A percentile compares a stretch with the other conserved stretches of the same genome.
Conservation (phyloP, 2,113 vertebrate species). For the Psilopogon haemacephalus region DNA sequence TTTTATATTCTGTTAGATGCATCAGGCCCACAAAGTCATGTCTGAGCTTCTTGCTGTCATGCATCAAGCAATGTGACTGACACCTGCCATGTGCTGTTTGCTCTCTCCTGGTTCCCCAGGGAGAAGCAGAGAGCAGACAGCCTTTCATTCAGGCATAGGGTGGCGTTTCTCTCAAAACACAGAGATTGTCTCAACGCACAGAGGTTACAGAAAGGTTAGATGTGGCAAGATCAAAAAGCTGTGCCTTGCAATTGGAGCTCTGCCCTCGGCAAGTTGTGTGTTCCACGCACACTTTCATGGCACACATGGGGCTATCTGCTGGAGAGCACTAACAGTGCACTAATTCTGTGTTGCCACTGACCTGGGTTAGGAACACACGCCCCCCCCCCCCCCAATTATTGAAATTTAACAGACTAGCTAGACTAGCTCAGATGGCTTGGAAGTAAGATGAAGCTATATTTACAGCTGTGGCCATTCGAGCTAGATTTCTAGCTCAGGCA, state of each 20-base stretch:
- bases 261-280: not conserved
- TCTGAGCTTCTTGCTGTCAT: not conserved
- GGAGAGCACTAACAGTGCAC: not conserved
- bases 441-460: too few species aligned
- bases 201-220: not conserved
- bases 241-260: not conserved
- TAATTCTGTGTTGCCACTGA: not conserved
- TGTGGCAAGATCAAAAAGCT: not conserved
- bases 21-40: not conserved
- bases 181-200: not conserved
- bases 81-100: not conserved
- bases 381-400: too few species aligned
- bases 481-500: too few species aligned
- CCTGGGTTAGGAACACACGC: too few species aligned
- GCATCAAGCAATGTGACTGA: not conserved
- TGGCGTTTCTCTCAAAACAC: not conserved
- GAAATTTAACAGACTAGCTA: too few species aligned
- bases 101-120: not conserved
- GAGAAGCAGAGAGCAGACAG: not conserved
- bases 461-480: too few species aligned
- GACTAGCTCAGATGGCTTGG: too few species aligned
- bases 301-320: not conserved
- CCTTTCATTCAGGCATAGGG: not conserved
- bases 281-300: not conserved
- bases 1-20: rapidly evolving